Evolutionary conservation across 1,140 invertebrate genomes (phyloP).

Genomic region (Brachionus koreanus): DNA sequence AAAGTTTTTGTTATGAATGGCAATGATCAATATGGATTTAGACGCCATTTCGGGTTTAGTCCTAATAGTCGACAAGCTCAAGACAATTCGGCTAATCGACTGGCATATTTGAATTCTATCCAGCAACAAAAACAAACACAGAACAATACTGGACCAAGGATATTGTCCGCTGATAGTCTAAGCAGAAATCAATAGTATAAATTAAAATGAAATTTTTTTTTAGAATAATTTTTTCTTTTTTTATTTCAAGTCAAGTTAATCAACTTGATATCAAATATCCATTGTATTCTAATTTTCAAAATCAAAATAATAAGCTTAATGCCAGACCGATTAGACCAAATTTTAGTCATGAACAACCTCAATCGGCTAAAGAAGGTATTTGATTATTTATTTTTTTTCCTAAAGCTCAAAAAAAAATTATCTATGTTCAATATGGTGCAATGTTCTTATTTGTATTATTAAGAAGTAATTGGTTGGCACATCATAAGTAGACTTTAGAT

Average conservation of each 20-base stretch:
- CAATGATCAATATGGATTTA: background rate
- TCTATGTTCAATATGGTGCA: no score
- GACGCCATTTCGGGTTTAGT: background rate
- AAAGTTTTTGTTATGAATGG: background rate
- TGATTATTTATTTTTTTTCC: no score
- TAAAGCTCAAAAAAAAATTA: no score
- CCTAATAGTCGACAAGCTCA: background rate
- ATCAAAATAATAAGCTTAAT: background rate
- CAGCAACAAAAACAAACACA: background rate
- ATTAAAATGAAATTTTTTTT: background rate
- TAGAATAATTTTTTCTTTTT: background rate
- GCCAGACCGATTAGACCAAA: background rate
- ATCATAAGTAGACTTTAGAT: no score
- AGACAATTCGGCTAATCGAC: background rate
- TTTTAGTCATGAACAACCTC: background rate
- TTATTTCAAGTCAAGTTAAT: background rate
- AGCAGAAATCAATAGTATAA: constrained; percentile 6
- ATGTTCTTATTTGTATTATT: no score
- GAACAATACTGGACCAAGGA: background rate
- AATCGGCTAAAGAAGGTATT: background rate
- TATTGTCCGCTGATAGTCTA: constrained; percentile 3
- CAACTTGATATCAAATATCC: constrained; percentile 32
- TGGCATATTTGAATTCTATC: constrained; percentile 8
- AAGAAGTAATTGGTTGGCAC: no score
- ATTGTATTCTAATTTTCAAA: constrained; percentile 27